Evolutionary conservation across 2,888 invertebrate species (phyloP).

Genomic region (Boloria euphrosyne): DNA sequence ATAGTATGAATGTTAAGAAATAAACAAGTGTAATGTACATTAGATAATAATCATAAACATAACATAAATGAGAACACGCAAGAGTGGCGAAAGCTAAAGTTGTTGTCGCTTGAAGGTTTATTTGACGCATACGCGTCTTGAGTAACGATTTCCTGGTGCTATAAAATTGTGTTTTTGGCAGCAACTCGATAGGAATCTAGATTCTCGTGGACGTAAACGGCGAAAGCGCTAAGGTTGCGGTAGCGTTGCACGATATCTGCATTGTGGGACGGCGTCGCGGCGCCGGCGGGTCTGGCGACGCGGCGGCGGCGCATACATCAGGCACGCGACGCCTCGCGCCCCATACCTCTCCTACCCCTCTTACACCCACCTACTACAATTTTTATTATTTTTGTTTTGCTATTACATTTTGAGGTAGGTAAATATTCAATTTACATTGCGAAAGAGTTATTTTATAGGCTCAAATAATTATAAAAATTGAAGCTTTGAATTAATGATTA

Average conservation of each 20-base stretch:
- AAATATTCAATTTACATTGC: too few relatives aligned
- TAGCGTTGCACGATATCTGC: slow-evolving; percentile 77
- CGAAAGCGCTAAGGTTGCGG: slow-evolving; percentile 53
- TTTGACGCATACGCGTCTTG: slow-evolving; percentile 29
- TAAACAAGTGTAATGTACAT: too few relatives aligned
- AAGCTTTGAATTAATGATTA: too few relatives aligned
- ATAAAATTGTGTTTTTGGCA: slow-evolving; percentile 42
- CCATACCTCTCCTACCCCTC: slow-evolving; percentile 21
- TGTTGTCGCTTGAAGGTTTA: slow-evolving; percentile 11
- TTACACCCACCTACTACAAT: slow-evolving; percentile 12
- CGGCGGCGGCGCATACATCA: slow-evolving; percentile 80
- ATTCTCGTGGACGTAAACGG: slow-evolving; percentile 58
- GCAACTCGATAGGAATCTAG: slow-evolving; percentile 41
- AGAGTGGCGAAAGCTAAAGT: too few relatives aligned
- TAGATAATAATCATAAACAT: too few relatives aligned
- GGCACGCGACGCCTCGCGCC: slow-evolving; percentile 66
- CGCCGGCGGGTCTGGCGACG: slow-evolving; percentile 79
- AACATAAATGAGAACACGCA: too few relatives aligned
- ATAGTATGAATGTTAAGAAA: too few relatives aligned
- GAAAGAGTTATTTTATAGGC: too few relatives aligned
- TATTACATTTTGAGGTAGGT: too few relatives aligned
- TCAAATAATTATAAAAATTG: too few relatives aligned
- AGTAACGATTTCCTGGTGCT: slow-evolving; percentile 41
- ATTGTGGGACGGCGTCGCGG: slow-evolving; percentile 72
- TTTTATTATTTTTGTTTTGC: slow-evolving; percentile 9